Evolutionary conservation across 2,888 invertebrate genomes (phyloP).

Genomic region (Ophioninae sp.): DNA sequence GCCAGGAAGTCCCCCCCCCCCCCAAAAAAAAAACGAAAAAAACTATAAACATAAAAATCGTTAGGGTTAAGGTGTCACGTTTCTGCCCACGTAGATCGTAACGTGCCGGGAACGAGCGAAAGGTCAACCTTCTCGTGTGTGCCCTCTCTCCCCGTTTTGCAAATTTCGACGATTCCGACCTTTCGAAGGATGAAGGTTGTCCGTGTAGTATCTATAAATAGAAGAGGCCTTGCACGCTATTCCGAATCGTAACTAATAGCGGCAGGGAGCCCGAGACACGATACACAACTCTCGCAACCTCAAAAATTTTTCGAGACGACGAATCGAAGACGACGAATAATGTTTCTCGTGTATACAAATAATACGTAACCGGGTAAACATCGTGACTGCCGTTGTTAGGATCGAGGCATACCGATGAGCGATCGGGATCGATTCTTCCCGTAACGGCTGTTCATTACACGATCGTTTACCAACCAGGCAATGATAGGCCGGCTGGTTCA

Average conservation of each 20-base stretch:
- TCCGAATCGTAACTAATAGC: background rate
- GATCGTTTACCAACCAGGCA: slow-evolving; percentile 30
- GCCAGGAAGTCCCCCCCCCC: too few species aligned
- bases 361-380: background rate
- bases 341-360: background rate
- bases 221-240: slow-evolving; percentile 21
- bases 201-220: slow-evolving; percentile 21
- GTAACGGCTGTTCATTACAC: slow-evolving; percentile 15
- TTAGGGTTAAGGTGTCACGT: background rate
- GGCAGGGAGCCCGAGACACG: background rate
- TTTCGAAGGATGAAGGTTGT: slow-evolving; percentile 18
- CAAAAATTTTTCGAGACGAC: background rate
- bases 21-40: background rate
- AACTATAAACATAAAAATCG: background rate
- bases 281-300: background rate
- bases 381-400: background rate
- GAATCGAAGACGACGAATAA: background rate
- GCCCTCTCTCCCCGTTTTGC: background rate
- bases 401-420: slow-evolving; percentile 38
- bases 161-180: slow-evolving; percentile 23
- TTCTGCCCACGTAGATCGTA: background rate
- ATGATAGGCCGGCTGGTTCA: background rate
- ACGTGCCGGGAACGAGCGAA: background rate
- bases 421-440: slow-evolving; percentile 25
- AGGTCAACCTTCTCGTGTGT: slow-evolving; percentile 14